phyloP scores from a whole-genome alignment of 2,113 vertebrate species.

The Oncorhynchus kisutch region DNA sequence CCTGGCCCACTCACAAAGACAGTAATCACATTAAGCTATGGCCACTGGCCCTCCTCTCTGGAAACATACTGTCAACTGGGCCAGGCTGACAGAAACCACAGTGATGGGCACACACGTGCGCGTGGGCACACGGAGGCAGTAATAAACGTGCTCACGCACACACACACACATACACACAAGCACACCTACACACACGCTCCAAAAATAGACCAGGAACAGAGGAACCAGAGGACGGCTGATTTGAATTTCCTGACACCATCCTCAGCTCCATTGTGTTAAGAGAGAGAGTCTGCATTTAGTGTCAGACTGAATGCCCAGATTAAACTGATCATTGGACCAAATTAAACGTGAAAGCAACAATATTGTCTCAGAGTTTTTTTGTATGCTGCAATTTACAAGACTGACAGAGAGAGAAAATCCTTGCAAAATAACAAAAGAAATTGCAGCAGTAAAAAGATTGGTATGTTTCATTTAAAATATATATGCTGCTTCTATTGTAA shows the following conservation, averaged over 20 bases:
- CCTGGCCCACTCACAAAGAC: conserved; percentile 58
- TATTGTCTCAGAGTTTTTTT: conserved; percentile 37
- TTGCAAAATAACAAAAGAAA: conserved; percentile 44
- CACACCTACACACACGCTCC: conserved; percentile 6
- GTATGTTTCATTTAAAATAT: conserved; percentile 38
- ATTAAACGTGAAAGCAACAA: conserved; percentile 45
- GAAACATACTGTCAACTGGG: conserved; percentile 60
- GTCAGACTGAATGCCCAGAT: conserved; percentile 29
- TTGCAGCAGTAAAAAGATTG: conserved; percentile 40
- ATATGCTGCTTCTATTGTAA: conserved; percentile 11
- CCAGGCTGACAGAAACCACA: conserved; percentile 32
- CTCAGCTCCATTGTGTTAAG: conserved; percentile 14
- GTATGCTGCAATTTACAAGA: conserved; percentile 29
- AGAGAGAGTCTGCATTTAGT: conserved; percentile 25
- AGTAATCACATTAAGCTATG: conserved; percentile 68
- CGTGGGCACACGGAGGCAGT: neutral
- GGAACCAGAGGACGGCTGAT: conserved; percentile 27
- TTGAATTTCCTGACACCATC: conserved; percentile 40
- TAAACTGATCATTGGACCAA: conserved; percentile 46
- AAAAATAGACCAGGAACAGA: conserved; percentile 46
- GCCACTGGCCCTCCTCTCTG: conserved; percentile 54
- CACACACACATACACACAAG: neutral
- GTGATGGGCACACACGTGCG: conserved; percentile 38
- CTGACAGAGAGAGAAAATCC: conserved; percentile 43
- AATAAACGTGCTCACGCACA: conserved; percentile 9